Conservation (phyloP, 2,113 vertebrate genomes). For the Amblyopsis rosae region DNA sequence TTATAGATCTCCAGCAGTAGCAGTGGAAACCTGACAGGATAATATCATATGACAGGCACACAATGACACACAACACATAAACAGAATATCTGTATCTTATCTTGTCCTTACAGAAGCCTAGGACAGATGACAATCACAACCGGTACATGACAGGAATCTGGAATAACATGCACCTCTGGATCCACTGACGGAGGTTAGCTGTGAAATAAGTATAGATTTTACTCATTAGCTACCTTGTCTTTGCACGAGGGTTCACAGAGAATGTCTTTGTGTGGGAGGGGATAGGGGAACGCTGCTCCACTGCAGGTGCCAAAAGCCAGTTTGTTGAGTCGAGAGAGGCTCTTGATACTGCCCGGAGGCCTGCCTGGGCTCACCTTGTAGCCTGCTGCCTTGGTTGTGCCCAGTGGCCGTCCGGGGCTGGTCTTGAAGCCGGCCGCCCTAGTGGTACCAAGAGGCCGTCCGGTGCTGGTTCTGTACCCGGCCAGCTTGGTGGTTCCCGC, state of each 20-base stretch:
- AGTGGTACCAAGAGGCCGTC: slow-evolving; percentile 94
- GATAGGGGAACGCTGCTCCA: slow-evolving; percentile 89
- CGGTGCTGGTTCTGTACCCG: slow-evolving; percentile 97
- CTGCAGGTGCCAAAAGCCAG: slow-evolving; percentile 88
- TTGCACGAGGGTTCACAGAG: slow-evolving; percentile 85
- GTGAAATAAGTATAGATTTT: slow-evolving; percentile 42
- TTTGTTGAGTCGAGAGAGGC: slow-evolving; percentile 92
- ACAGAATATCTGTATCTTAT: slow-evolving; percentile 39
- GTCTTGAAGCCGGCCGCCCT: slow-evolving; percentile 98
- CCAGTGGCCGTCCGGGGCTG: slow-evolving; percentile 94
- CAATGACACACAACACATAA: slow-evolving; percentile 53
- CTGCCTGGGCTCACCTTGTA: slow-evolving; percentile 98
- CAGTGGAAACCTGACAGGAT: slow-evolving; percentile 36
- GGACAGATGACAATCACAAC: slow-evolving; percentile 36
- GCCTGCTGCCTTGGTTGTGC: slow-evolving; percentile 95
- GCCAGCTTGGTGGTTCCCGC: slow-evolving; percentile 96
- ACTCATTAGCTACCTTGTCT: slow-evolving; percentile 85
- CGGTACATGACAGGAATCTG: slow-evolving; percentile 35
- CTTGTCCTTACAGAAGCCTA: slow-evolving; percentile 26
- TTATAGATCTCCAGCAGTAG: slow-evolving; percentile 37
- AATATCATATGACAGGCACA: slow-evolving; percentile 62
- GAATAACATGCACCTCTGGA: slow-evolving; percentile 39
- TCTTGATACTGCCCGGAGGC: slow-evolving; percentile 98
- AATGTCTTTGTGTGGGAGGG: slow-evolving; percentile 86
- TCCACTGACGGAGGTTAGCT: slow-evolving; percentile 17